phyloP scores from a whole-genome alignment of 2,888 invertebrate species.

The Meiosimyza platycephala region DNA sequence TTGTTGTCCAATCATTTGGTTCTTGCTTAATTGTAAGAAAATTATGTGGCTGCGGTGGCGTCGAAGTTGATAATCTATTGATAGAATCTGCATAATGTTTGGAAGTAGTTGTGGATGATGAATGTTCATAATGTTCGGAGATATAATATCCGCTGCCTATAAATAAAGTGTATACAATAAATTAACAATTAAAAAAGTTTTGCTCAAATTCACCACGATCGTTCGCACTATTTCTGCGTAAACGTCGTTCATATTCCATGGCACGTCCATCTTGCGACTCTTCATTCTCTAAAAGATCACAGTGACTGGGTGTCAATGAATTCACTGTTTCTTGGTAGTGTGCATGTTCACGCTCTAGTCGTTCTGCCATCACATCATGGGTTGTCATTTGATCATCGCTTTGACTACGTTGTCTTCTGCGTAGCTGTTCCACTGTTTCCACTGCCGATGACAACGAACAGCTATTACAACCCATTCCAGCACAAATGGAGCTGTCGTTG shows the following conservation, averaged over 20 bases:
- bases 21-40: slow-evolving; percentile 71
- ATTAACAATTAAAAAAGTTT: background rate
- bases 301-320: slow-evolving; percentile 22
- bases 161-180: background rate
- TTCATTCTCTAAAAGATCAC: slow-evolving; percentile 41
- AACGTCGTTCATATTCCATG: slow-evolving; percentile 50
- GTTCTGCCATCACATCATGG: slow-evolving; percentile 36
- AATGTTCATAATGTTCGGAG: slow-evolving; percentile 53
- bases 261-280: slow-evolving; percentile 49
- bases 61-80: slow-evolving; percentile 38
- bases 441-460: slow-evolving; percentile 39
- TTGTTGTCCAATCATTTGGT: slow-evolving; percentile 75
- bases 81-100: slow-evolving; percentile 25
- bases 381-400: slow-evolving; percentile 39
- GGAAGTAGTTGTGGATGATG: slow-evolving; percentile 27
- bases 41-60: slow-evolving; percentile 54
- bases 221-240: slow-evolving; percentile 50
- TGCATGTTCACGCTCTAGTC: slow-evolving; percentile 49
- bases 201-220: slow-evolving; percentile 46
- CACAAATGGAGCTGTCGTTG: slow-evolving; percentile 42
- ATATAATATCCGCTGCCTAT: slow-evolving; percentile 51
- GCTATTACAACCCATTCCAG: slow-evolving; percentile 47
- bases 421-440: slow-evolving; percentile 44
- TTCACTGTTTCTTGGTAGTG: slow-evolving; percentile 38
- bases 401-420: slow-evolving; percentile 41